These are phyloP conservation scores for Hippoglossus hippoglossus DNA, from an alignment of 2,797 vertebrate species.

Conservation along the genomic window DNA sequence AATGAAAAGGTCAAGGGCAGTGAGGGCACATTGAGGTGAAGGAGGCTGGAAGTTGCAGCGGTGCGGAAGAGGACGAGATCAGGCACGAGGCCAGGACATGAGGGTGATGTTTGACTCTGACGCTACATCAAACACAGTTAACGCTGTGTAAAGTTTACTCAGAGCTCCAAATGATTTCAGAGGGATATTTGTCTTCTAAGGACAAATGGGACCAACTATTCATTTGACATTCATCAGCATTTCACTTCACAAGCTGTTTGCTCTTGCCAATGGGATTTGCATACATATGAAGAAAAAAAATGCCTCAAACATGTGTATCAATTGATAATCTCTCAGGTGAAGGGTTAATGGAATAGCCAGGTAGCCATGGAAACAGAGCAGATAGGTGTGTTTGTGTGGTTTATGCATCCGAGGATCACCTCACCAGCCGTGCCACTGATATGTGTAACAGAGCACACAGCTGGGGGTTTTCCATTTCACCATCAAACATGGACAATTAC, in stretches of 20 bases:
- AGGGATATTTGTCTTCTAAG: slow-evolving; percentile 35
- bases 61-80: slow-evolving; percentile 8
- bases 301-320: slow-evolving; percentile 11
- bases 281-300: slow-evolving; percentile 32
- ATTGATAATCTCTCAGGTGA: slow-evolving; percentile 35
- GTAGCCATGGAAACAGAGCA: slow-evolving; percentile 58
- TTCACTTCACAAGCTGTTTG: slow-evolving; percentile 50
- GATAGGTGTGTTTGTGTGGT: slow-evolving; percentile 17
- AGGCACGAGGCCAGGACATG: background rate
- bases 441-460: slow-evolving; percentile 2
- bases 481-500: background rate
- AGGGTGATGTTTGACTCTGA: slow-evolving; percentile 35
- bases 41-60: background rate
- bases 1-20: slow-evolving; percentile 16
- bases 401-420: background rate
- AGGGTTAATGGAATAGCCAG: slow-evolving; percentile 46
- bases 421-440: background rate
- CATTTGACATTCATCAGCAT: slow-evolving; percentile 38
- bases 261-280: slow-evolving; percentile 26
- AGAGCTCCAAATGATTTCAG: slow-evolving; percentile 29
- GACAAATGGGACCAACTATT: slow-evolving; percentile 22
- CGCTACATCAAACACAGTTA: slow-evolving; percentile 63
- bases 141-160: slow-evolving; percentile 47
- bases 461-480: background rate
- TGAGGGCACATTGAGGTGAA: background rate